Base-by-base conservation (phyloP, 64 coral and sea anemone genomes). In the Montipora cactus region DNA sequence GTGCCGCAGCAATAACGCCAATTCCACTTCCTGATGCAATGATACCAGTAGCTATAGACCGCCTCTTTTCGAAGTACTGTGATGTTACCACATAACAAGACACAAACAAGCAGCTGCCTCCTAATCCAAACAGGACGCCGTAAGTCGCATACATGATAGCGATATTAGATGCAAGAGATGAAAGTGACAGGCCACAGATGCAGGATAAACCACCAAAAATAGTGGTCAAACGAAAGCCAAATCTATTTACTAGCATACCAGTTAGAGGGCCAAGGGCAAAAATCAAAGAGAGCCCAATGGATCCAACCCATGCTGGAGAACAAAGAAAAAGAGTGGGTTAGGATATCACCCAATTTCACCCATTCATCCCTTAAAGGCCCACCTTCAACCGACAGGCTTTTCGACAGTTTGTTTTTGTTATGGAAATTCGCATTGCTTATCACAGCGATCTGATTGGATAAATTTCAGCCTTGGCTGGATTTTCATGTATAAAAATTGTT, bases 271-370 rank as follows among this genome's bases (percentile, higher is more conserved):
- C 76, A 52, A 93, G 64, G 10, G 78, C 20, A 46, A 77, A 93
- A 7, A 67, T 66, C 16, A 80, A 88, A 9, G 92, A 84, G 22
- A 93, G n/a, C 5, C 72, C 61, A 47, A 75, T 61, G 49, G 92
- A 93, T 11, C 92, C 92, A 55, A 93, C 92, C 92, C 92, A 93
- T 20, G 84, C 92, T 93, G n/a, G 7, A 23, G 20, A 18, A 70
- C 2, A 86, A 21, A 64, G 61, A 4, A 64, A 16, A 14, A 12
- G 14, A 64, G 61, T 64, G 3, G 1, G 3, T 64, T 15, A 64
- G 4, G 37, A 37, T 37, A 37, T 37, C 37, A 37, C 1, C 37
- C 2, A 37, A 37, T 37, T 37, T 37, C 37, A 37, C 37, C 37
- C 37, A 37, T 37, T 37, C 37, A 37, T 37, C 37, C 37, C 37